These are phyloP conservation scores for Diaphora mendica DNA, from an alignment of 2,888 invertebrate species.

Conservation along the genomic window DNA sequence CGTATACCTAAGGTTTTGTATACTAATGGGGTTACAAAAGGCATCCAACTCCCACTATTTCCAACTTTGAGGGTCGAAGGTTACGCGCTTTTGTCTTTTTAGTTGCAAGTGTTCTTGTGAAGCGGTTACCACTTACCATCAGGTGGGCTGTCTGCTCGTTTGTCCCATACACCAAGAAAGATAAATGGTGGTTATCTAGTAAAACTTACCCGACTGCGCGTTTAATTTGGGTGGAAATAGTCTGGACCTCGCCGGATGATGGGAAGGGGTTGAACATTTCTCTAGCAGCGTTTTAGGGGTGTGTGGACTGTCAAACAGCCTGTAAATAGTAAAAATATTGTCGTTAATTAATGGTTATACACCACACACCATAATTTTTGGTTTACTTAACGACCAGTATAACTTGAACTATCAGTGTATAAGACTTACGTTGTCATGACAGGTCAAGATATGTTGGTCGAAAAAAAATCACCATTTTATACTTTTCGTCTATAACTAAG, in stretches of 20 bases:
- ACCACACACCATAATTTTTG: background rate
- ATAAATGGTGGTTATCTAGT: background rate
- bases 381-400: background rate
- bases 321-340: slow-evolving; percentile 62
- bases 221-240: slow-evolving; percentile 80
- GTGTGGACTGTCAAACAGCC: slow-evolving; percentile 94
- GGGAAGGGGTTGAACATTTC: slow-evolving; percentile 88
- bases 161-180: background rate
- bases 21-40: no score
- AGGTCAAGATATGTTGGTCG: no score
- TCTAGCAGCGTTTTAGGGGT: slow-evolving; percentile 94
- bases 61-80: no score
- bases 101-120: no score
- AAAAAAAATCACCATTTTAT: no score
- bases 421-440: no score
- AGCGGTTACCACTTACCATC: no score
- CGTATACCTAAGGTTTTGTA: no score
- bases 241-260: slow-evolving; percentile 82
- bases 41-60: no score
- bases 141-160: background rate
- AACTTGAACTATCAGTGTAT: no score
- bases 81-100: no score
- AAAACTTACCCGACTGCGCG: slow-evolving; percentile 65
- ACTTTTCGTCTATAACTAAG: no score
- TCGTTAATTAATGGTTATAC: background rate